Conservation (phyloP, 2,797 vertebrate species). For the Diceros bicornis region DNA sequence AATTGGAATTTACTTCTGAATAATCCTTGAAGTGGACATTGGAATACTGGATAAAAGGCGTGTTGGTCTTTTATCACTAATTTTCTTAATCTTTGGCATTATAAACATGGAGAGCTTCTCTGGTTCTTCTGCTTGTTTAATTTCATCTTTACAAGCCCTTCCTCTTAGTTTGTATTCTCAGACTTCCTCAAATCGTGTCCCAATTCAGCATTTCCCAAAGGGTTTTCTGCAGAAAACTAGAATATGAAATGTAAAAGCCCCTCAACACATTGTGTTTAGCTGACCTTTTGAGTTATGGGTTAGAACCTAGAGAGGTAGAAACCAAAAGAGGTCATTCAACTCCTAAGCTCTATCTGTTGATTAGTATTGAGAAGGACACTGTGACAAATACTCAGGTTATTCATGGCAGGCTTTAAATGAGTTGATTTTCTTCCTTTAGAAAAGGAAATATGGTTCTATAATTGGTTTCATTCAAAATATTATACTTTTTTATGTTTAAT, state of each 20-base stretch:
- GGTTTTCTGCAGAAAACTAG: background rate
- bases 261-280: background rate
- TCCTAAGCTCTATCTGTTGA: background rate
- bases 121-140: background rate
- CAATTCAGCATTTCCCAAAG: background rate
- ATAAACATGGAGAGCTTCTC: background rate
- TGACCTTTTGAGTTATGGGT: background rate
- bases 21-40: slow-evolving; percentile 55
- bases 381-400: background rate
- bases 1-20: slow-evolving; percentile 41
- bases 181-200: background rate
- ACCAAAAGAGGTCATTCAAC: background rate
- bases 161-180: background rate
- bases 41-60: background rate
- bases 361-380: background rate
- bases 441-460: background rate
- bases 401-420: background rate
- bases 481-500: background rate
- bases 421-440: slow-evolving; percentile 8
- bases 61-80: background rate
- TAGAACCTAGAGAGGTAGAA: background rate
- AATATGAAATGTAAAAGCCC: background rate
- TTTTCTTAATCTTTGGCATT: background rate
- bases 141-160: slow-evolving; percentile 52
- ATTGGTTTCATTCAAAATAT: slow-evolving; percentile 36